Evolutionary conservation across 2,888 invertebrate genomes (phyloP), one percentile per base, ranked within the genome.

Genomic region (Agapetus fuscipes): DNA sequence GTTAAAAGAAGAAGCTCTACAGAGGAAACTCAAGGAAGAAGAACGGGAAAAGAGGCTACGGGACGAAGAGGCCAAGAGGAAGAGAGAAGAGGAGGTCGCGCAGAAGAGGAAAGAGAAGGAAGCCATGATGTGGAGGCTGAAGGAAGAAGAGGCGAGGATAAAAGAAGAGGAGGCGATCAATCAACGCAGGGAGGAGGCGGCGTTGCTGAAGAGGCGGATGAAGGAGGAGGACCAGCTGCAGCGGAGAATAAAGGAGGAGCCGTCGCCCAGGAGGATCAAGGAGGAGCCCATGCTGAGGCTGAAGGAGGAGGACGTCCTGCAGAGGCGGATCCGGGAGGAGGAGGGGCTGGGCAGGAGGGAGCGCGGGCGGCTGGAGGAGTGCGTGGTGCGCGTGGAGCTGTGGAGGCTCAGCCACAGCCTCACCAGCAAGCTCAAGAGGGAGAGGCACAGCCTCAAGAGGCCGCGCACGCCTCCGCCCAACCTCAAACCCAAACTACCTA

Each of bases 321-420:
- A 13, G 50, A 49, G 25, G 15, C 14, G 40, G 57, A 56, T 44
- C 61, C 60, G 47, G 52, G 14, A 50, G 52, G 37, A 50, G 49
- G 33, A 52, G 52, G 36, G 32, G 12, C 10, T 52, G 11, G 49
- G 52, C 28, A 16, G 17, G 4, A 62, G 47, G 61, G 5, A 50
- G 64, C 17, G 59, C 30, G n/a, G 37, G 60, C 40, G 62, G 64
- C 33, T 10, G 7, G 66, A 67, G 43, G 65, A 62, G 1, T 62
- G 17, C 42, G 2, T 52, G 6, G 65, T 68, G 44, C 60, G 60
- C 40, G 48, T 68, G 26, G 54, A 64, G 46, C 57, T 66, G 53
- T 33, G 53, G 7, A 59, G 66, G 1, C 59, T 67, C 51, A 60
- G 60, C 38, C 49, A 54, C 11, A 62, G 50, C 46, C 60, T 56